Base-by-base conservation (phyloP, 2,113 vertebrate genomes). In the Motacilla tschutschensis region DNA sequence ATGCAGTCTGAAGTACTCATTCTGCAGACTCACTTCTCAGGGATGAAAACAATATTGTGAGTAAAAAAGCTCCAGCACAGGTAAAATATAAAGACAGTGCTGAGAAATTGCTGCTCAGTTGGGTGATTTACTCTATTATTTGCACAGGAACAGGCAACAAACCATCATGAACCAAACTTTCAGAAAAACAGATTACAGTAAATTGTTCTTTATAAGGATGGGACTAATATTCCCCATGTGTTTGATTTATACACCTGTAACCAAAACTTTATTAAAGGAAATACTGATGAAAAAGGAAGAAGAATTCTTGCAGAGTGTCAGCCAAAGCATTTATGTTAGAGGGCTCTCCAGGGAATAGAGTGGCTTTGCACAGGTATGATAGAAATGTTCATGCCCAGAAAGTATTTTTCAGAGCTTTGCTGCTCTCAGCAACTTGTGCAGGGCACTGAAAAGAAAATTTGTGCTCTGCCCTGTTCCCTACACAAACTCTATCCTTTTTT, bases 191-290 rank as follows among this genome's bases (percentile, higher is more conserved):
- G 53, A 87, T 94, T 83, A 60, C 50, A 63, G 75, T 91, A 95
- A 96, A 93, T 91, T 94, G 78, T 87, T 88, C 66, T 93, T 91
- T 90, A 73, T 93, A 92, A 94, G n/a, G 80, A 94, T 58, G 38
- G 44, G 66, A 91, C 50, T 91, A 82, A 71, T 93, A 93, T 79
- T 88, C 63, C 46, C 70, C 78, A 28, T 76, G 63, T 74, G 53
- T 65, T 88, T 94, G 94, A 95, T 93, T 94, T 87, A 92, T 92
- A 79, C 40, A 64, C 35, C 0, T 0, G 77, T 83, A 90, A 81
- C 79, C 18, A 63, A 89, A 84, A 76, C 59, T 93, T 90, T 95
- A 88, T 93, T 84, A 83, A 88, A 85, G 55, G 36, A 89, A 94
- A 70, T 48, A 59, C 58, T 83, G 87, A 88, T 94, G 78, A 86